phyloP scores from a whole-genome alignment of 1,140 invertebrate species.

The Drosophila bipectinata region DNA sequence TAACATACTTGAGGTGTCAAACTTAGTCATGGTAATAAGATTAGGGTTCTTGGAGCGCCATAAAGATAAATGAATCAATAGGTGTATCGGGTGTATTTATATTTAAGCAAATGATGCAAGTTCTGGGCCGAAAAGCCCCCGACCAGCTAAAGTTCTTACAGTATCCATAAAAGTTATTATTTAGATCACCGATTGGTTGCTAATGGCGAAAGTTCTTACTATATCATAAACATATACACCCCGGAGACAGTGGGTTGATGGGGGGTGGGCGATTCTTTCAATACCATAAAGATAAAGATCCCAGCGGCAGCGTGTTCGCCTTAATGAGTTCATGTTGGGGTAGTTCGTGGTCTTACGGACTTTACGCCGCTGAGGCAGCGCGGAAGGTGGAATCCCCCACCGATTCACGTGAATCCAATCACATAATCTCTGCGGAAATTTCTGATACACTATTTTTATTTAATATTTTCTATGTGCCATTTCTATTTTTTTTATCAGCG shows the following conservation, averaged over 20 bases:
- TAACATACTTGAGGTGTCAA: conserved; percentile 17
- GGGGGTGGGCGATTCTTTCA: conserved; percentile 39
- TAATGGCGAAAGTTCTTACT: conserved; percentile 39
- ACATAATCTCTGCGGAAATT: conserved; percentile 11
- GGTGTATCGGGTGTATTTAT: not conserved
- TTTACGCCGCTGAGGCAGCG: conserved; percentile 2
- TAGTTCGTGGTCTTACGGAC: conserved; percentile 53
- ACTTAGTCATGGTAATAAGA: conserved; percentile 14
- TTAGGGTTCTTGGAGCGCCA: conserved; percentile 18
- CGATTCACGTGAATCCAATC: conserved; percentile 24
- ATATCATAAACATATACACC: conserved; percentile 64
- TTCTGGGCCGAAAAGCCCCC: not conserved
- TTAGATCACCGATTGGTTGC: conserved; percentile 12
- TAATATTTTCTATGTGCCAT: not conserved
- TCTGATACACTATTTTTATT: not conserved
- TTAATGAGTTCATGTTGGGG: conserved; percentile 75
- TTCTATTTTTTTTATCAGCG: conserved; percentile 15
- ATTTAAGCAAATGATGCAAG: conserved; percentile 8
- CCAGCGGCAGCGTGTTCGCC: conserved; percentile 6
- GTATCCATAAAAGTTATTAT: not conserved
- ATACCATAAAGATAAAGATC: conserved; percentile 69
- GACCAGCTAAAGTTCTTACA: not conserved
- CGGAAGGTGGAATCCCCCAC: conserved; percentile 25
- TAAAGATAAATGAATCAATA: conserved; percentile 22
- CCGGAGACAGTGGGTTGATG: not conserved